Percentiles rank a stretch among this genome's conserved stretches.
Evolutionary conservation across 2,113 vertebrate species (phyloP).

Genomic region (Neogobius melanostomus): DNA sequence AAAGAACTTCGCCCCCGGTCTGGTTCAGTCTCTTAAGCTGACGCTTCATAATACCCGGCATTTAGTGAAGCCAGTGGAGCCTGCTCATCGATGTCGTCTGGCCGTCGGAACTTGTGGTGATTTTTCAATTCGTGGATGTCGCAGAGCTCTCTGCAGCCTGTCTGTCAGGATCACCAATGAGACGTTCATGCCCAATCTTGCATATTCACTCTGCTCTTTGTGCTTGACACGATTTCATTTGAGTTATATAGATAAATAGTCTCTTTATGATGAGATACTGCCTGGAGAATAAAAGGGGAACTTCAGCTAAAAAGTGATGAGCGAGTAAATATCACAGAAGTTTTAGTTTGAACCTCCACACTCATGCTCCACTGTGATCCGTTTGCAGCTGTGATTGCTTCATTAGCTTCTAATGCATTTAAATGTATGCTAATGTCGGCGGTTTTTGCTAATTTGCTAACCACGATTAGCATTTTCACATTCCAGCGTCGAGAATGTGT

Average conservation of each 20-base stretch:
- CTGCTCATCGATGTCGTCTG: neutral
- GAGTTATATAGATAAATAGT: too few relatives aligned
- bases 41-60: neutral
- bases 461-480: conserved; percentile 1
- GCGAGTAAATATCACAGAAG: neutral
- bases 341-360: neutral
- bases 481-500: neutral
- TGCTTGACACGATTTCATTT: too few relatives aligned
- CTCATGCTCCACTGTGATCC: neutral
- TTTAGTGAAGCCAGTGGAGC: neutral
- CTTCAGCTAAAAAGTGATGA: neutral
- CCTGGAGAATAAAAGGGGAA: too few relatives aligned
- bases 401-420: conserved; percentile 1
- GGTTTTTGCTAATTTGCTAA: conserved; percentile 6
- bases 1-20: conserved; percentile 6
- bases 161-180: conserved; percentile 35
- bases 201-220: too few relatives aligned
- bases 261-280: too few relatives aligned
- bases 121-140: conserved; percentile 33
- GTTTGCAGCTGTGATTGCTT: conserved; percentile 6
- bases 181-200: conserved; percentile 17
- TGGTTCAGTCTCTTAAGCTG: neutral
- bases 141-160: conserved; percentile 27
- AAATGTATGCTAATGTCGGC: conserved; percentile 5
- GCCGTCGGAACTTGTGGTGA: conserved; percentile 32